A percentile compares a stretch with the other conserved stretches of the same genome.
These are phyloP conservation scores for Leptothorax acervorum DNA, from an alignment of 2,888 invertebrate species.

Conservation along the genomic window DNA sequence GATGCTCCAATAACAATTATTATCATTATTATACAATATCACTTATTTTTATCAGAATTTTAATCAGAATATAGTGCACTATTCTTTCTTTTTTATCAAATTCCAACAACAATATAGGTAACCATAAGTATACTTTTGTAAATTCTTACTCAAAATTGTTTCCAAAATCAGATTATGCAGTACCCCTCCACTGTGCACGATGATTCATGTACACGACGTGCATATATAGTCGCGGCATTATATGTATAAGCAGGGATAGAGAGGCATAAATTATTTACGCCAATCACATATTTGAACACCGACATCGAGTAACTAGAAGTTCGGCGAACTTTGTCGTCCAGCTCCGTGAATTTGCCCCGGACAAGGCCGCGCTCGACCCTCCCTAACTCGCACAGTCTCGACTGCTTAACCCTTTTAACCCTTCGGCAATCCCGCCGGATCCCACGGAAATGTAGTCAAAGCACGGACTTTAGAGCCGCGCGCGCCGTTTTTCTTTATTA, in stretches of 20 bases:
- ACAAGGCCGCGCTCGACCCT: conserved; percentile 42
- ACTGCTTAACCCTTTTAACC: conserved; percentile 59
- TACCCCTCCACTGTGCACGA: neutral
- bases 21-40: neutral
- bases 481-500: conserved; percentile 22
- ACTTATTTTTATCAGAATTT: neutral
- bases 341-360: conserved; percentile 30
- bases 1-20: neutral
- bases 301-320: conserved; percentile 7
- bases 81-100: neutral
- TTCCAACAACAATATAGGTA: neutral
- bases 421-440: conserved; percentile 52
- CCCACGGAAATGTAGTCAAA: conserved; percentile 54
- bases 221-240: neutral
- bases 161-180: neutral
- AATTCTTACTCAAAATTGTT: neutral
- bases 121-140: neutral
- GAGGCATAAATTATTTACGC: conserved; percentile 36
- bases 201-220: neutral
- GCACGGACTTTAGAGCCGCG: conserved; percentile 37
- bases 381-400: conserved; percentile 47
- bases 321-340: conserved; percentile 32
- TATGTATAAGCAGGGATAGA: neutral
- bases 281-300: conserved; percentile 40
- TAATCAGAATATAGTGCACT: neutral